Evolutionary conservation across 2,888 invertebrate species (phyloP).

Genomic region (Eupelmus urozonus): DNA sequence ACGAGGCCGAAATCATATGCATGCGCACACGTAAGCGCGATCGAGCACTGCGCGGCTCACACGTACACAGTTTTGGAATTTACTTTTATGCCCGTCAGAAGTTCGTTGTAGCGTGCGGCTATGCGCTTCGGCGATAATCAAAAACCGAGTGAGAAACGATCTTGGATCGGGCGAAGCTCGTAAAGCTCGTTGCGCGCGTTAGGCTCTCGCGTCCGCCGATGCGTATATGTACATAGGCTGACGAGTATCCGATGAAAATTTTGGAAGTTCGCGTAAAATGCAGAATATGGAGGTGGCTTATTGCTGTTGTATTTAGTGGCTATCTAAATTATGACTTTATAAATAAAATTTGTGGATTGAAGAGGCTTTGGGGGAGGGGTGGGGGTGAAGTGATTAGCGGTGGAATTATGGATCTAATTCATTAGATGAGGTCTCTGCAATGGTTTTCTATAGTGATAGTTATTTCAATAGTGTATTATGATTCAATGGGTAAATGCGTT

Average conservation of each 20-base stretch:
- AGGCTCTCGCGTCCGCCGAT: neutral
- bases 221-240: neutral
- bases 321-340: neutral
- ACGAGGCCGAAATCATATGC: neutral
- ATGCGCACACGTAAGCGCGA: neutral
- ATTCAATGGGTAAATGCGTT: no score
- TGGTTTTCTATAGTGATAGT: no score
- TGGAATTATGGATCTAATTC: no score
- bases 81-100: constrained; percentile 25
- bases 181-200: neutral
- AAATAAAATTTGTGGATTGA: neutral
- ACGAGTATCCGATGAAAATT: neutral
- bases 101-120: neutral
- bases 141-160: constrained; percentile 32
- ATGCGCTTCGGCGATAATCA: constrained; percentile 24
- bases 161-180: constrained; percentile 15
- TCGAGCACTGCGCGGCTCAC: neutral
- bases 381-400: no score
- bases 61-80: neutral
- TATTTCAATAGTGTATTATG: no score
- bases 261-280: neutral
- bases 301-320: neutral
- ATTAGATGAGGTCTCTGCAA: no score
- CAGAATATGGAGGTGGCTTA: neutral
- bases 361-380: no score